Percentiles rank a stretch among this genome's conserved stretches.
These are phyloP conservation scores for Anorthoa munda DNA, from an alignment of 2,888 invertebrate species.

Conservation along the genomic window DNA sequence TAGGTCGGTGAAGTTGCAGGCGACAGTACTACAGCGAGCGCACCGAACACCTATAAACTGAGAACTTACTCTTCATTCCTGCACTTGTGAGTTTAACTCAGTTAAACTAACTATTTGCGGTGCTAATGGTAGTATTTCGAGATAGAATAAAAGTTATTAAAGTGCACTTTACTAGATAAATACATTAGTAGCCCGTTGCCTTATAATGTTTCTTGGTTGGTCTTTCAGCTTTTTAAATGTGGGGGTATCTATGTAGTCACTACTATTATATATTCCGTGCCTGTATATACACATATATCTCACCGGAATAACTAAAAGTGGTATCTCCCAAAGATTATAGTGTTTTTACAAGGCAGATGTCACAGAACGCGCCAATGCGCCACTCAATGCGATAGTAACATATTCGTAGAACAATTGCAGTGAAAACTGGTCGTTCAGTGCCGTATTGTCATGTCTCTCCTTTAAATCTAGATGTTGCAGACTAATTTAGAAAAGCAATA, in stretches of 20 bases:
- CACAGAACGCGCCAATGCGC: no score
- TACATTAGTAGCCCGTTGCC: background rate
- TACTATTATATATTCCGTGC: no score
- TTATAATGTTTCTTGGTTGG: background rate
- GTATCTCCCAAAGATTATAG: no score
- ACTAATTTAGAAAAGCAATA: background rate
- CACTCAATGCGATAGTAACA: no score
- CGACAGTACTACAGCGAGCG: constrained; percentile 22
- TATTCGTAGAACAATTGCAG: no score
- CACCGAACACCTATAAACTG: constrained; percentile 36
- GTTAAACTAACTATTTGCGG: constrained; percentile 33
- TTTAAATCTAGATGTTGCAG: background rate
- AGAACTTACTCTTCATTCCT: constrained; percentile 47
- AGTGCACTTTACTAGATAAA: constrained; percentile 3
- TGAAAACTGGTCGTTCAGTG: no score
- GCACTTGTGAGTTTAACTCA: constrained; percentile 15
- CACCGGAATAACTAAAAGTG: no score
- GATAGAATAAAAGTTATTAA: constrained; percentile 16
- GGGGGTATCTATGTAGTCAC: no score
- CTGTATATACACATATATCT: no score
- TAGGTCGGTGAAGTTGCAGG: constrained; percentile 36
- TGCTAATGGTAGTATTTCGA: constrained; percentile 20
- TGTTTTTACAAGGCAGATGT: no score
- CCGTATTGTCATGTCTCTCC: background rate
- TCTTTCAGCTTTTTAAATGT: background rate